Evolutionary conservation across 2,113 vertebrate species (phyloP), one percentile per base, ranked within the genome.

Genomic region (Cardinalis cardinalis): DNA sequence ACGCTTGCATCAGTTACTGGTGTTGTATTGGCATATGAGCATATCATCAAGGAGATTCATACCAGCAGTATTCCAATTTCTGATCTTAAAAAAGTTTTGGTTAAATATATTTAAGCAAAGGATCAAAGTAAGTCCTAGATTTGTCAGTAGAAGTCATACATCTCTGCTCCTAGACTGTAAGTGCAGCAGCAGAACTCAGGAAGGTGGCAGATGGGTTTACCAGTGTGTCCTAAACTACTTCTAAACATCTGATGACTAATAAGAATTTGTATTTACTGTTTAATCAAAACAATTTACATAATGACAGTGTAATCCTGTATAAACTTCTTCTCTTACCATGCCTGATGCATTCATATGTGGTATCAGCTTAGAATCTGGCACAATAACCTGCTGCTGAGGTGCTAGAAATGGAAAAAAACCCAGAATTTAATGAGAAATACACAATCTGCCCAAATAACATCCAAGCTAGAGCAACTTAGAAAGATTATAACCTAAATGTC

Each of bases 361-460:
- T 74, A 99, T 97, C 85, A 99, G 96, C 96, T 99, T 99, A 48
- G 98, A 97, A 91, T 99, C 99, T 88, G 98, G 99, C 92, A 99
- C 98, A 94, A 99, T 98, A 96, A 99, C 99, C 97, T 99, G 99
- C 96, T 98, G 99, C 91, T 99, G 99, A 90, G 98, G 96, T 84
- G 98, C 99, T 99, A 95, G 4, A 90, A 78, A 96, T 28, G 46
- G n/a, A 88, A 81, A 88, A 76, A 41, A 69, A 23, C 3, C 6
- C 5, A 90, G 9, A 26, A 83, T 58, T 77, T 56, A 26, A 74
- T 7, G 0, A 89, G 82, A 73, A 52, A 40, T 20, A 78, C 1
- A 6, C 21, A 15, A 34, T 55, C 38, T 49, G 28, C 13, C 36
- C 63, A 92, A 63, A n/a, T 32, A 87, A 40, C 38, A 68, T 38